phyloP scores from a whole-genome alignment of 2,888 invertebrate species.

The Dusona sp. region DNA sequence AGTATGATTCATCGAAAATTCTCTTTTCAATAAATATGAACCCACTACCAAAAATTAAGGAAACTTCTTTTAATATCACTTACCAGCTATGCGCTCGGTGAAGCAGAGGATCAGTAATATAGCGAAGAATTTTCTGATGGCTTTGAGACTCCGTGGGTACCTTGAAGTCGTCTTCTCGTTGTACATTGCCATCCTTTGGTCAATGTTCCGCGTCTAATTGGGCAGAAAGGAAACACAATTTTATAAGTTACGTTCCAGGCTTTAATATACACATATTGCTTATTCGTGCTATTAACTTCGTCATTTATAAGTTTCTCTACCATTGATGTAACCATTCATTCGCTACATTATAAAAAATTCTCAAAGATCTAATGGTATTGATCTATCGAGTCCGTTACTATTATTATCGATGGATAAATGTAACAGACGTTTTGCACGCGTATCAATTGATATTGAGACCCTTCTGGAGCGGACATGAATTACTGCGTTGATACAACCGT shows the following conservation, averaged over 20 bases:
- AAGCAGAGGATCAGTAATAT: slow-evolving; percentile 87
- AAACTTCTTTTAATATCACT: slow-evolving; percentile 67
- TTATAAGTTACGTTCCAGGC: not conserved
- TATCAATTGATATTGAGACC: slow-evolving; percentile 38
- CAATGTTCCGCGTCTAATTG: slow-evolving; percentile 2
- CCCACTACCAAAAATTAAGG: not conserved
- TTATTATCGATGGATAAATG: slow-evolving; percentile 11
- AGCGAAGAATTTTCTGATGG: slow-evolving; percentile 78
- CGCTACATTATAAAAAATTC: not conserved
- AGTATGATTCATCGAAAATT: not conserved
- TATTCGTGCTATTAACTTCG: not conserved
- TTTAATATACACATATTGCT: not conserved
- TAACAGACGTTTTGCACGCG: not conserved
- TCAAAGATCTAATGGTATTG: not conserved
- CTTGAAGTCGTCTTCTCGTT: slow-evolving; percentile 68
- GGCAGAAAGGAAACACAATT: slow-evolving; percentile 31
- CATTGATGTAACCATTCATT: not conserved
- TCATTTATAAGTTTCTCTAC: not conserved
- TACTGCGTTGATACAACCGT: slow-evolving; percentile 37
- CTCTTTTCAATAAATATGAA: not conserved
- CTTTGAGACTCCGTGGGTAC: slow-evolving; percentile 81
- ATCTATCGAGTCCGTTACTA: slow-evolving; percentile 12
- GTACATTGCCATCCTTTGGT: slow-evolving; percentile 71
- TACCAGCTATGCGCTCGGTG: slow-evolving; percentile 88
- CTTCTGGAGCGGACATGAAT: slow-evolving; percentile 48